phyloP scores from a whole-genome alignment of 2,888 invertebrate genomes.

The Apodemia zela region DNA sequence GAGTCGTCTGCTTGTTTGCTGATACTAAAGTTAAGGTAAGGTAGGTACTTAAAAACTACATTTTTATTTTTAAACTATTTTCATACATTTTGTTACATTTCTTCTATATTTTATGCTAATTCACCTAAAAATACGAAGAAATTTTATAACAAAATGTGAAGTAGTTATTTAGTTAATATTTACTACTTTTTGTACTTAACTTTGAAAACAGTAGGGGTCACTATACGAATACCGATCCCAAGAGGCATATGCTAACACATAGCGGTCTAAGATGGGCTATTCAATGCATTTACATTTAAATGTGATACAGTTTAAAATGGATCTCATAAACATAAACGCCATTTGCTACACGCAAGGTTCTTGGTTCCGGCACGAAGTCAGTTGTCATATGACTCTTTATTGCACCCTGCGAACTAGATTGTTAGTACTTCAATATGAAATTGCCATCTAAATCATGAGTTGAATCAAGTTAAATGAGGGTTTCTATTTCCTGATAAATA shows the following conservation, averaged over 20 bases:
- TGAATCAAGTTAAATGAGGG: conserved; percentile 13
- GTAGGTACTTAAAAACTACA: too few species aligned
- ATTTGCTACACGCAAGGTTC: conserved; percentile 28
- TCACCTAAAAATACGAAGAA: too few species aligned
- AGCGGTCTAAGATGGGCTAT: conserved; percentile 7
- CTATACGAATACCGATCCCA: neutral
- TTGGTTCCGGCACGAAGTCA: conserved; percentile 24
- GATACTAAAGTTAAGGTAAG: too few species aligned
- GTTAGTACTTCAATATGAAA: conserved; percentile 18
- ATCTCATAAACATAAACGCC: conserved; percentile 29
- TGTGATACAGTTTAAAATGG: conserved; percentile 30
- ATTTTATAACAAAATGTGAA: too few species aligned
- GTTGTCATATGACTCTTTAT: conserved; percentile 21
- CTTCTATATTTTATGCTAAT: too few species aligned
- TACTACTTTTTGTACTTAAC: too few species aligned
- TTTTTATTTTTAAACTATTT: too few species aligned
- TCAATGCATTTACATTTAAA: conserved; percentile 27
- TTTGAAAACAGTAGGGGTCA: too few species aligned
- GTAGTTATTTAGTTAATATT: too few species aligned
- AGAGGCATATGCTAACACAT: neutral
- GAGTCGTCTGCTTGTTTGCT: too few species aligned
- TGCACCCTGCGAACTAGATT: conserved; percentile 17
- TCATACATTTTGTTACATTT: too few species aligned
- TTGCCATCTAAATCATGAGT: conserved; percentile 13
- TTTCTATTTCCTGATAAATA: conserved; percentile 18